These are phyloP conservation scores for Homalodisca vitripennis DNA, from an alignment of 1,140 invertebrate genomes.

Conservation along the genomic window DNA sequence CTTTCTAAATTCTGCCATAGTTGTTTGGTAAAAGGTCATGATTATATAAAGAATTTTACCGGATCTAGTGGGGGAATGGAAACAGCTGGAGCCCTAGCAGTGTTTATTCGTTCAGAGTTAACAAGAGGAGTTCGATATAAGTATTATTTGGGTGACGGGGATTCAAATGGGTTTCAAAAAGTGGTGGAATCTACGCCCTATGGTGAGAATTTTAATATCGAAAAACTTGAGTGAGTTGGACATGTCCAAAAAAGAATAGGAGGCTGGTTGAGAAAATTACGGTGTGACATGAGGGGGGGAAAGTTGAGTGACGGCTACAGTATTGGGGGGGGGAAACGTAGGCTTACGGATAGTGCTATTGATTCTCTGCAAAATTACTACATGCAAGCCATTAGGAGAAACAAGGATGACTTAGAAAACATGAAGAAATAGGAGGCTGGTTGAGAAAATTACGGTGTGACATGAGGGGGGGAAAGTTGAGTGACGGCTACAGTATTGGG, in stretches of 20 bases:
- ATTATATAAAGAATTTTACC: neutral
- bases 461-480: neutral
- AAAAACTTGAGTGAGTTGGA: constrained; percentile 1
- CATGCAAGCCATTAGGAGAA: constrained; percentile 23
- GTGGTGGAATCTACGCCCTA: constrained; percentile 3
- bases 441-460: neutral
- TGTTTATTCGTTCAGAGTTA: neutral
- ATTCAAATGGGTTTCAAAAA: neutral
- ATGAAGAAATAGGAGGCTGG: constrained; percentile 18
- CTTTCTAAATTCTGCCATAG: neutral
- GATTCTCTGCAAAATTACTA: constrained; percentile 29
- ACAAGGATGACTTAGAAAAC: constrained; percentile 5
- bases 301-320: neutral
- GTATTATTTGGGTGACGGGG: neutral
- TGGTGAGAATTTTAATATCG: neutral
- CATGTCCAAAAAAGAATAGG: constrained; percentile 22
- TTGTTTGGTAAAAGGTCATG: neutral
- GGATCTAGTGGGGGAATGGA: constrained; percentile 1
- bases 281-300: neutral
- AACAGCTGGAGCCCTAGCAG: neutral
- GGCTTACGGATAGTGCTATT: neutral
- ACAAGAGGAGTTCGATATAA: neutral
- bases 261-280: neutral
- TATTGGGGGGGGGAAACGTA: constrained; percentile 3
- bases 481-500: neutral